These are phyloP conservation scores for Echinometra lucunter DNA, from an alignment of 53 echinoderm and acorn worm species.

Conservation along the genomic window DNA sequence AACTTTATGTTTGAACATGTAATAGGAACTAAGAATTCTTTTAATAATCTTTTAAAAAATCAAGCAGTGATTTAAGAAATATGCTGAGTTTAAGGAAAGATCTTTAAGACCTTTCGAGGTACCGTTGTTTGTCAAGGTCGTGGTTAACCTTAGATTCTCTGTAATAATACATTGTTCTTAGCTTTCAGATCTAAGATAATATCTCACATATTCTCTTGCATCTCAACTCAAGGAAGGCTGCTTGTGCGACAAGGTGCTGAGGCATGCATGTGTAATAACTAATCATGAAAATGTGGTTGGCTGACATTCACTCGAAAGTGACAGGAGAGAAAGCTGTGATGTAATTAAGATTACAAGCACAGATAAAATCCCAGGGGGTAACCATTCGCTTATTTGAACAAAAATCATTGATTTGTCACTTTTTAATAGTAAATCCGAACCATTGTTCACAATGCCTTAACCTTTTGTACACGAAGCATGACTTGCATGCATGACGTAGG, in stretches of 20 bases:
- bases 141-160: too few relatives aligned
- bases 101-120: not conserved
- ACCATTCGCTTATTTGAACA: not conserved
- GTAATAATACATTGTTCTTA: not conserved
- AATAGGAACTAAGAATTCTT: too few relatives aligned
- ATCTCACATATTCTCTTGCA: not conserved
- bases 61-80: too few relatives aligned
- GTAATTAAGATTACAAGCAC: conserved; percentile 1
- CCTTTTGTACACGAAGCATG: too few relatives aligned
- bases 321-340: not conserved
- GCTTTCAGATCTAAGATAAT: not conserved
- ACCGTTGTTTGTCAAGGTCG: too few relatives aligned
- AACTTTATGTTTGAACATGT: too few relatives aligned
- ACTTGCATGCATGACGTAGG: too few relatives aligned
- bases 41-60: too few relatives aligned
- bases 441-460: not conserved
- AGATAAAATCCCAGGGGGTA: not conserved
- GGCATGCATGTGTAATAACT: not conserved
- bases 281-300: not conserved
- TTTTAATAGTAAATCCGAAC: not conserved
- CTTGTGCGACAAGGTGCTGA: not conserved
- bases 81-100: too few relatives aligned
- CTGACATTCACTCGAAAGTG: not conserved
- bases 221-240: not conserved
- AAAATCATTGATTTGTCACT: not conserved